Conservation (phyloP, 2,113 vertebrate species). For the Nyctibius bracteatus region DNA sequence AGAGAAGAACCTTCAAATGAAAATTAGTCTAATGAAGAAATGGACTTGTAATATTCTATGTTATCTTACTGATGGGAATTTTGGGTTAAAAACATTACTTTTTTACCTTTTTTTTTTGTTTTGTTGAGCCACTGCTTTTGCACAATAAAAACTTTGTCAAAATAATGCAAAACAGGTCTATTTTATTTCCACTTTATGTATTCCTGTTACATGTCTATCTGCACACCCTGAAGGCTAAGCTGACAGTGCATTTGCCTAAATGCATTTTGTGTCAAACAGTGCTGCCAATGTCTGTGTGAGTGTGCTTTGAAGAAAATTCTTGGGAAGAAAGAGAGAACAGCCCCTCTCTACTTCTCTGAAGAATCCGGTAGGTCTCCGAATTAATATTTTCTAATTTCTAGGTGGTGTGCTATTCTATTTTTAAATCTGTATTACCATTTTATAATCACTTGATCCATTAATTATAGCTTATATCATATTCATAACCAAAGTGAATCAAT, state of each 20-base stretch:
- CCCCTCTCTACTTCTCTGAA: not conserved
- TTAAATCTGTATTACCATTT: not conserved
- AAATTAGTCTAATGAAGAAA: not conserved
- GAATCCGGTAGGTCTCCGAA: not conserved
- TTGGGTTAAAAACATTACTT: not conserved
- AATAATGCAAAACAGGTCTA: not conserved
- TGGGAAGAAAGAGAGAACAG: not conserved
- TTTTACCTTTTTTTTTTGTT: not conserved
- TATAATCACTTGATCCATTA: not conserved
- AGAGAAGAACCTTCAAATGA: not conserved
- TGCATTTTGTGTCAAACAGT: not conserved
- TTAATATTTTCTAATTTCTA: not conserved
- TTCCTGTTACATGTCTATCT: not conserved
- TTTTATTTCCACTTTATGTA: not conserved
- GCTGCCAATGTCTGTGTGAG: not conserved
- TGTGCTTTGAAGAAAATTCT: not conserved
- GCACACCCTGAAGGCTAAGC: not conserved
- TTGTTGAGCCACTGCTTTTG: not conserved
- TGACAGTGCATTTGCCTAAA: not conserved
- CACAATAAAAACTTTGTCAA: not conserved
- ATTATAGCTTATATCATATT: not conserved
- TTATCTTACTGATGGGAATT: not conserved
- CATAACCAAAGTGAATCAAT: not conserved
- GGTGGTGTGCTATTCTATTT: not conserved
- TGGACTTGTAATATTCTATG: not conserved